Evolutionary conservation across 2,797 vertebrate genomes (phyloP), one percentile per base, ranked within the genome.

Genomic region (Pangasius sanitwongsei): DNA sequence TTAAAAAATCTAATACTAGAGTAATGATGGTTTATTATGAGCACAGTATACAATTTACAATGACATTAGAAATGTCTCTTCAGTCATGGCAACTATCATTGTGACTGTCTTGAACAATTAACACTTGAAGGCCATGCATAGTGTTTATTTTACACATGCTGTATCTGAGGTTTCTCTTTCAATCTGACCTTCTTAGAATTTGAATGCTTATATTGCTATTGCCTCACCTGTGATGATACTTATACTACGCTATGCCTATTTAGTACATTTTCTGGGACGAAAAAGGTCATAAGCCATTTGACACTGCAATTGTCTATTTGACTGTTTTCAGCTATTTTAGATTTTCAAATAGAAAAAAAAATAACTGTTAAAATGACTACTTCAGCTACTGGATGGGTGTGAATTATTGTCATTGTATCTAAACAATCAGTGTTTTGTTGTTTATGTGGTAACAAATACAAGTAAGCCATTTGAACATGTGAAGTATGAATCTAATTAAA

Each of bases 71-170:
- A 34, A n/a, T 80, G 78, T 74, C 67, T 72, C 20, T 89, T 34
- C 55, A 89, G 37, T 86, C 83, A 86, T 55, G 69, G 74, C 37
- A 81, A 83, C 69, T 77, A 87, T 31, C 75, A n/a, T 82, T 44
- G 37, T 90, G 67, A 69, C 28, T 67, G 61, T 87, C 28, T 41
- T 57, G 72, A 78, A 34, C 55, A 83, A 34, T 18, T 9, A 67
- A 81, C 87, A 89, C 87, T 91, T 88, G 81, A 88, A 86, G 70
- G 81, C 82, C 41, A 70, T 89, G 48, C 55, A 44, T 83, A 86
- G 61, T 87, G 82, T 34, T 86, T 86, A 41, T 88, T 91, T 91
- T 87, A 72, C 67, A 84, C 83, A 88, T 77, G 61, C 53, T 61
- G n/a, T 85, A 61, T 77, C 23, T 44, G 61, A 77, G 48, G 50